These are phyloP conservation scores for Cephus runcator DNA, from an alignment of 2,888 invertebrate genomes.

Conservation along the genomic window DNA sequence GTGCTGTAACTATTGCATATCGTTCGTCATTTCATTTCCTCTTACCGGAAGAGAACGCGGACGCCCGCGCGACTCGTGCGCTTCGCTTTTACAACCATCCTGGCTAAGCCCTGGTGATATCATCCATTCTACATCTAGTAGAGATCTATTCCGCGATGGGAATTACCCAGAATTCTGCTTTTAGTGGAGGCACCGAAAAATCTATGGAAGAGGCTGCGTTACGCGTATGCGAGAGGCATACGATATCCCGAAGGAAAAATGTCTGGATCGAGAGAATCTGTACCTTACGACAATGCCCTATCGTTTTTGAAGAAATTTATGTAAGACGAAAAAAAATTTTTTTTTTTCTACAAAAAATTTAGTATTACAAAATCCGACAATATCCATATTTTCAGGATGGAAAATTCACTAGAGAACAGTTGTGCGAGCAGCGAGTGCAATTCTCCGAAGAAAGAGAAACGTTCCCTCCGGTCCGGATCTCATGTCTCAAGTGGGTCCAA, in stretches of 20 bases:
- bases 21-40: slow-evolving; percentile 35
- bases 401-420: slow-evolving; percentile 37
- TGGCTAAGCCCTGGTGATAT: background rate
- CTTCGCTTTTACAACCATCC: background rate
- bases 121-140: background rate
- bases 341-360: background rate
- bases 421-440: slow-evolving; percentile 42
- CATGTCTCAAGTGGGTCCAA: slow-evolving; percentile 41
- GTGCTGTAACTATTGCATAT: slow-evolving; percentile 8
- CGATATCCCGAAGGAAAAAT: background rate
- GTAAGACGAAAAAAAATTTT: background rate
- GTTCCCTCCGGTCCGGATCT: slow-evolving; percentile 38
- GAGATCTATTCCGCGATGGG: background rate
- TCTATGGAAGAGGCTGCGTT: background rate
- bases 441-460: slow-evolving; percentile 36
- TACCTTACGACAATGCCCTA: background rate
- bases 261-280: background rate
- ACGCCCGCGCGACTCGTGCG: background rate
- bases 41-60: slow-evolving; percentile 25
- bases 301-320: background rate
- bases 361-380: background rate
- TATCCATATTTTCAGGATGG: slow-evolving; percentile 16
- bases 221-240: background rate
- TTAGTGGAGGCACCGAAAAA: background rate
- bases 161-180: background rate